Evolutionary conservation across 2,113 vertebrate genomes (phyloP).

Genomic region (Scomber japonicus): DNA sequence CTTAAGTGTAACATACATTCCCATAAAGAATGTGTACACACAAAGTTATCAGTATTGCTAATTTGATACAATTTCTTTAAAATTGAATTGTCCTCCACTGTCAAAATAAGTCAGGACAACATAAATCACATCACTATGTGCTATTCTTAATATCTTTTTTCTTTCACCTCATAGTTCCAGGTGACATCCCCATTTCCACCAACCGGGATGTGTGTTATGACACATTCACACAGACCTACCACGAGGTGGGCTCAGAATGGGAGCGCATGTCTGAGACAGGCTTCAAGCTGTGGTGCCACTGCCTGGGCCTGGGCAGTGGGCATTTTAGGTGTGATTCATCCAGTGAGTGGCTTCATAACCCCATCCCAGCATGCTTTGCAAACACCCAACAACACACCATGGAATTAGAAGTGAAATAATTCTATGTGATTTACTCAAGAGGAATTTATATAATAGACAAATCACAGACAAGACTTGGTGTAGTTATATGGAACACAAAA

Average conservation of each 20-base stretch:
- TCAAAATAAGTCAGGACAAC: neutral
- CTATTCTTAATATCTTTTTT: neutral
- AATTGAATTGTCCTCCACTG: too few species aligned
- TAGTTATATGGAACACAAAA: too few species aligned
- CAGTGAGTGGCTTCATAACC: conserved; percentile 93
- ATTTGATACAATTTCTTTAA: neutral
- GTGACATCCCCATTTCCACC: conserved; percentile 73
- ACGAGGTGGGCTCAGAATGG: conserved; percentile 95
- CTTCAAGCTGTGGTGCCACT: conserved; percentile 97
- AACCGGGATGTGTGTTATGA: conserved; percentile 91
- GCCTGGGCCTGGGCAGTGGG: conserved; percentile 95
- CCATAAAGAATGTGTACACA: neutral
- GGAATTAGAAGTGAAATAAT: conserved; percentile 58
- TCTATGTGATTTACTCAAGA: conserved; percentile 48
- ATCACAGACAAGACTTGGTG: neutral
- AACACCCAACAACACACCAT: conserved; percentile 45
- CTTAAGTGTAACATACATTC: neutral
- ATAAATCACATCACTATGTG: neutral
- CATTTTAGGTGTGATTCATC: conserved; percentile 99
- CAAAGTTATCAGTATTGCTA: neutral
- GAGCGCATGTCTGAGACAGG: conserved; percentile 96
- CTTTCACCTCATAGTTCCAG: conserved; percentile 81
- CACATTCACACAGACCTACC: conserved; percentile 91
- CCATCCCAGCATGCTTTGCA: conserved; percentile 71
- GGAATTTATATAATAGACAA: conserved; percentile 53